Evolutionary conservation across 1,140 invertebrate genomes (phyloP), one percentile per base, ranked within the genome.

Genomic region (Hesperophylax magnus): DNA sequence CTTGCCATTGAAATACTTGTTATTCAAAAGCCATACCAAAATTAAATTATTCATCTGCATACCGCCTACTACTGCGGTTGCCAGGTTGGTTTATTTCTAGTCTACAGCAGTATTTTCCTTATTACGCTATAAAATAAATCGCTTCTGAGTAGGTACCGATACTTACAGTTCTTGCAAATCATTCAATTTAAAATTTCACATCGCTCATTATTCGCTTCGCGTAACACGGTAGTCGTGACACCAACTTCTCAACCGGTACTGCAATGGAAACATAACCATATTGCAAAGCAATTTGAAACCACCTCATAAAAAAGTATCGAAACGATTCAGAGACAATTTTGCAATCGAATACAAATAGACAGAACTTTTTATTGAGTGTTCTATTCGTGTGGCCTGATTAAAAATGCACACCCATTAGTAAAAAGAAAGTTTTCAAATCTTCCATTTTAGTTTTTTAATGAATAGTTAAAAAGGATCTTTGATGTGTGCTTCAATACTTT

Each of bases 191-290:
- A 72, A 72, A 54, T 72, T 72, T 72, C 69, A 72, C 47, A 24
- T 72, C 69, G 69, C 69, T 72, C 67, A 71, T 71, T 71, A 71
- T 71, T 71, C 69, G 69, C 69, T 72, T 54, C 47, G 69, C 69
- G 69, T 72, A 72, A 72, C 69, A 72, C 69, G 69, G 69, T 22
- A 72, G 69, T 72, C 69, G 69, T 72, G 69, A 72, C 69, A 27
- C 47, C 52, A 47, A 54, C 47, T 72, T 56, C 24, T 52, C 34
- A 47, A 53, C 63, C 63, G 34, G 67, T 71, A 71, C 39, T 52
- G 63, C 24, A 67, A 67, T 67, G n/a, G 31, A 67, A 31, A 71
- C 22, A 20, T 47, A 53, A 56, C 69, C 11, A 24, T 18, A 7
- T 17, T 15, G 17, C 15, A 24, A 54, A 53, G 6, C 27, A 72